Evolutionary conservation across 2,113 vertebrate genomes (phyloP).

Genomic region (Columbina picui): DNA sequence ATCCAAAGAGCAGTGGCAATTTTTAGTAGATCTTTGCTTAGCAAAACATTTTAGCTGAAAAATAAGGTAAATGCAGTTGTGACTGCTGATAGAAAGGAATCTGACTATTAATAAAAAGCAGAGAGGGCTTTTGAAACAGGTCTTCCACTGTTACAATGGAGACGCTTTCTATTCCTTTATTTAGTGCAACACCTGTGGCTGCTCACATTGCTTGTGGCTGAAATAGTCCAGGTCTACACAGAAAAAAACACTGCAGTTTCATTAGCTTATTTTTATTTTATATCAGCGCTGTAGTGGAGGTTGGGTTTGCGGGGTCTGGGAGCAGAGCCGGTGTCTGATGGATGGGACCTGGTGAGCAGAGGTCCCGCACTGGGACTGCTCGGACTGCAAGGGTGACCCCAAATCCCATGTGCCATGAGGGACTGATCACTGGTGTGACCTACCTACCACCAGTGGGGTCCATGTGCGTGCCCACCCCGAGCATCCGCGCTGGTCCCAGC

Average conservation of each 20-base stretch:
- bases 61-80: slow-evolving; percentile 77
- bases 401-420: neutral
- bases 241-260: slow-evolving; percentile 72
- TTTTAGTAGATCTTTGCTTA: slow-evolving; percentile 84
- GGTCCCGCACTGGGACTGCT: neutral
- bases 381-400: accelerated
- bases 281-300: neutral
- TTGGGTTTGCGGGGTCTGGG: neutral
- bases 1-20: slow-evolving; percentile 78
- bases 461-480: accelerated
- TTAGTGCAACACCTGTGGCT: slow-evolving; percentile 85
- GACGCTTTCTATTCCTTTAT: slow-evolving; percentile 86
- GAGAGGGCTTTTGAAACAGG: slow-evolving; percentile 81
- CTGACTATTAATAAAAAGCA: slow-evolving; percentile 86
- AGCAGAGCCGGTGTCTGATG: neutral
- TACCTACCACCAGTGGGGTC: accelerated
- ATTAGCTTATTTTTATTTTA: slow-evolving; percentile 78
- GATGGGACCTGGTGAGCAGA: neutral
- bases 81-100: slow-evolving; percentile 85
- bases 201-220: slow-evolving; percentile 79
- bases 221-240: slow-evolving; percentile 79
- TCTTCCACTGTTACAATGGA: slow-evolving; percentile 83
- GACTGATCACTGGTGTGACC: accelerated
- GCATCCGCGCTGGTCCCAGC: accelerated
- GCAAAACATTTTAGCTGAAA: slow-evolving; percentile 81